Conservation (phyloP, 2,888 invertebrate species). For the Chrysolina haemoptera region DNA sequence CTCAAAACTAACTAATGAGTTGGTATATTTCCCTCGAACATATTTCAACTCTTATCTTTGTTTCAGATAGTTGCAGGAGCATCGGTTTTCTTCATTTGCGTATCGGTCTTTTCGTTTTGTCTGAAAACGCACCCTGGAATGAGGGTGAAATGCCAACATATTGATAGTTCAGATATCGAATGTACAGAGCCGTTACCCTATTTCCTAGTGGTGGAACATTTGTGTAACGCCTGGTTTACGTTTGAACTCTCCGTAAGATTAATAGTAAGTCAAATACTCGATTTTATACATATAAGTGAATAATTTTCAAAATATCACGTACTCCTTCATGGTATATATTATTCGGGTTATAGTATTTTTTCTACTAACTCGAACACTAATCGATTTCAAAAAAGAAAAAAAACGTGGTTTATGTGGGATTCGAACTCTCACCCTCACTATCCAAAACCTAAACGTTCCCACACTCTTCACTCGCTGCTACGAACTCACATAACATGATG, state of each 20-base stretch:
- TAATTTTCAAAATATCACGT: too few species aligned
- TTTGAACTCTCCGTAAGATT: slow-evolving; percentile 91
- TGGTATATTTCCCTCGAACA: not conserved
- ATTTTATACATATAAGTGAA: too few species aligned
- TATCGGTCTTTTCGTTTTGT: slow-evolving; percentile 96
- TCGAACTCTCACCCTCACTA: too few species aligned
- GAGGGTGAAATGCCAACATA: slow-evolving; percentile 71
- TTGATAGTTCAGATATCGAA: slow-evolving; percentile 54
- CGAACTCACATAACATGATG: too few species aligned
- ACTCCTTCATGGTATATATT: too few species aligned
- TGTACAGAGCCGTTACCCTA: slow-evolving; percentile 72
- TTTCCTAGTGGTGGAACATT: slow-evolving; percentile 93
- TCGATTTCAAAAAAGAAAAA: too few species aligned
- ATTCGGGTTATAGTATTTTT: too few species aligned
- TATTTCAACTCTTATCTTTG: slow-evolving; percentile 50
- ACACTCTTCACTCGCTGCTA: too few species aligned
- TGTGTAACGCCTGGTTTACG: slow-evolving; percentile 97
- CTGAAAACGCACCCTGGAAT: slow-evolving; percentile 95
- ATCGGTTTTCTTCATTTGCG: slow-evolving; percentile 96
- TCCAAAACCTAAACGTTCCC: too few species aligned
- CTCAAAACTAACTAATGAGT: not conserved
- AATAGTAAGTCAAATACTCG: slow-evolving; percentile 77
- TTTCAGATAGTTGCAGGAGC: slow-evolving; percentile 90
- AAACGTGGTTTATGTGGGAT: too few species aligned
- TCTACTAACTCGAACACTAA: too few species aligned